Conservation (phyloP, 64 coral and sea anemone species). For the Montipora foliosa region DNA sequence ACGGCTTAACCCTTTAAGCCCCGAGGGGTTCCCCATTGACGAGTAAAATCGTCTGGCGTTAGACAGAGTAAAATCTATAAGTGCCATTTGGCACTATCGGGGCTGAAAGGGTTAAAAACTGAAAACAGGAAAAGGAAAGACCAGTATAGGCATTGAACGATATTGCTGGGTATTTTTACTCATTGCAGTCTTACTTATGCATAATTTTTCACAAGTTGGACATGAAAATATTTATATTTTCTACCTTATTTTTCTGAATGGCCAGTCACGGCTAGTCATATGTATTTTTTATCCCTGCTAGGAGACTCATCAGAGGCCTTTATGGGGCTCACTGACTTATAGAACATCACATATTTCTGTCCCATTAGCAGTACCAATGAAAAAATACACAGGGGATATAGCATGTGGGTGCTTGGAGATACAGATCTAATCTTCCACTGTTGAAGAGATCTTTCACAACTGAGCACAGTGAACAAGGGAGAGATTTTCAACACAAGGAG, state of each 20-base stretch:
- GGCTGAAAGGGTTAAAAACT: too few relatives aligned
- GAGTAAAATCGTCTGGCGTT: too few relatives aligned
- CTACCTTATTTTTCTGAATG: neutral
- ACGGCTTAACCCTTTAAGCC: too few relatives aligned
- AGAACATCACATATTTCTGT: neutral
- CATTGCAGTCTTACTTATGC: neutral
- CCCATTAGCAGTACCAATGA: neutral
- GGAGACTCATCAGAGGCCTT: neutral
- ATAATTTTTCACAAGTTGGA: neutral
- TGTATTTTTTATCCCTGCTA: neutral
- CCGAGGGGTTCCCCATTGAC: too few relatives aligned
- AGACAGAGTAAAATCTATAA: too few relatives aligned
- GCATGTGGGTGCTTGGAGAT: neutral
- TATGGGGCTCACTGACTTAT: neutral
- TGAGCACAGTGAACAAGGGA: neutral
- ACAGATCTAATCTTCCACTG: neutral
- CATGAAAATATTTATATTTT: neutral
- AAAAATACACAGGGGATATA: neutral
- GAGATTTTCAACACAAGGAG: neutral
- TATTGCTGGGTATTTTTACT: neutral
- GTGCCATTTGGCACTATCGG: too few relatives aligned
- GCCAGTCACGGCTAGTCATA: neutral
- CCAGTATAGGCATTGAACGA: neutral
- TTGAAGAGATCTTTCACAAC: neutral
- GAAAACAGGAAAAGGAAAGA: neutral